Evolutionary conservation across 2,888 invertebrate species (phyloP), one percentile per base, ranked within the genome.

Genomic region (Thereva unica): DNA sequence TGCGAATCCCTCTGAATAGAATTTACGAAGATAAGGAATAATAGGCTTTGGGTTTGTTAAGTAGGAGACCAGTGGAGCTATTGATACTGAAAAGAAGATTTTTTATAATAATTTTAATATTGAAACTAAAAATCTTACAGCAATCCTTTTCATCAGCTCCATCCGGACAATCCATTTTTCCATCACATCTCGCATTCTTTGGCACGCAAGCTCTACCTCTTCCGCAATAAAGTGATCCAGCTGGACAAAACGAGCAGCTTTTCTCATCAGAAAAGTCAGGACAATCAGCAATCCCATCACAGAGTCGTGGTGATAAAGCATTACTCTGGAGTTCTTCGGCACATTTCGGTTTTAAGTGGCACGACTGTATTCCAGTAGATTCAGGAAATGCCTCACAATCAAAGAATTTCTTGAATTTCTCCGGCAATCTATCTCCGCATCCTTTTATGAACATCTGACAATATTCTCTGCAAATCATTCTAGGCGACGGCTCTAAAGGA

Each of bases 241-340:
- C 83, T 1, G 87, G 84, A 77, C 94, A 95, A 76, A 93, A 92
- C 42, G 89, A 84, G 77, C 94, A 95, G 56, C 85, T 83, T 67
- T 86, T 87, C 80, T 94, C 94, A 79, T 94, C 94, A 0, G 88
- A 86, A 38, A 92, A 84, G 80, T 92, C 92, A 9, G 90, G 87
- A 78, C 95, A 95, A 79, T 95, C 95, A 9, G 92, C 88, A 41
- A 90, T 84, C 10, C 94, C 94, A 78, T 95, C 95, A 76, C 95
- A 95, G 42, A 93, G 84, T 55, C 93, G 84, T 1, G 90, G 86
- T 0, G 90, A 90, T 69, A 91, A 81, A 0, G 92, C 92, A 72
- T 88, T 85, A 38, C 86, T 84, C 73, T 91, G 89, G 64, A 95
- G 83, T 61, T 89, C 87, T 55, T 86, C 85, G 1, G 88, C 87